A percentile compares a stretch with the other conserved stretches of the same genome.
Conservation (phyloP, 2,797 vertebrate genomes). For the Schizopygopsis malacanthus region DNA sequence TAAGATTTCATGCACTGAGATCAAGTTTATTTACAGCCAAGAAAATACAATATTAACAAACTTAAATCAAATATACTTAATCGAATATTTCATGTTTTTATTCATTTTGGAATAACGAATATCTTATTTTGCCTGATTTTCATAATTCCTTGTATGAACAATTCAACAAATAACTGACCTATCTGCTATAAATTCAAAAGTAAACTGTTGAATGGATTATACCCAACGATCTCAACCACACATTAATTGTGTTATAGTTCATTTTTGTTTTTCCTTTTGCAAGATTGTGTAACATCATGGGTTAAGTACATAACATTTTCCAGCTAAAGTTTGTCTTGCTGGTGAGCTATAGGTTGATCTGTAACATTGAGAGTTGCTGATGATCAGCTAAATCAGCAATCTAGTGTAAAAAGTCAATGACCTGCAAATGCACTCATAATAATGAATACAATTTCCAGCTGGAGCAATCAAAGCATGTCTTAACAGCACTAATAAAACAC, state of each 20-base stretch:
- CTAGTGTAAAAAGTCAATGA: constrained; percentile 13
- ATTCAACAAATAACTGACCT: not conserved
- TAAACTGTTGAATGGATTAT: not conserved
- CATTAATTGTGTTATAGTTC: not conserved
- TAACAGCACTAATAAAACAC: not conserved
- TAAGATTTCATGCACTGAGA: not conserved
- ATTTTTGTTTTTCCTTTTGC: constrained; percentile 28
- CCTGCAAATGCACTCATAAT: constrained; percentile 16
- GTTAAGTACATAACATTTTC: constrained; percentile 77
- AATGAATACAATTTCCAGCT: not conserved
- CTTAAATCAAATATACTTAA: not conserved
- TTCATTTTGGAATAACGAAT: not conserved
- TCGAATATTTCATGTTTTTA: not conserved
- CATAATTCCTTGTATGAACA: not conserved
- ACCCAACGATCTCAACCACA: not conserved
- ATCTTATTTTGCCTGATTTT: not conserved
- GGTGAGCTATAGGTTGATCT: constrained; percentile 65
- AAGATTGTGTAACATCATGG: constrained; percentile 68
- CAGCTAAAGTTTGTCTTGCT: constrained; percentile 66
- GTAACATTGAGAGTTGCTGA: constrained; percentile 57
- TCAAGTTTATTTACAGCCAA: not conserved
- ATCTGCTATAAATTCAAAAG: constrained; percentile 15
- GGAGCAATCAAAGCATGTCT: not conserved
- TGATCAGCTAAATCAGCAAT: constrained; percentile 31
- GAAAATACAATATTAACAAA: not conserved